Conservation (phyloP, 2,797 vertebrate species). For the Artibeus jamaicensis region DNA sequence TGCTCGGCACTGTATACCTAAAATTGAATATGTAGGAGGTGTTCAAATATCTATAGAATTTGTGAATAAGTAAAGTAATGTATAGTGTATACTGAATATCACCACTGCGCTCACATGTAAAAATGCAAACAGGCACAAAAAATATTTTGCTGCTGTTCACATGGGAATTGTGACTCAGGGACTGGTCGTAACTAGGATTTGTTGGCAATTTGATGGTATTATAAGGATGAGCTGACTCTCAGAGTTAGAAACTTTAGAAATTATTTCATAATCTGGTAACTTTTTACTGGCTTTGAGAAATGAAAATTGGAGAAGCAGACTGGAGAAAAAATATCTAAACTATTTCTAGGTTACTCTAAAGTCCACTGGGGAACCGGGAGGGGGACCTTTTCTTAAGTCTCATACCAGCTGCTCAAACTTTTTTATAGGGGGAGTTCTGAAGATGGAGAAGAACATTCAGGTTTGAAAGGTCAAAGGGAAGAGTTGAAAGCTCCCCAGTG, state of each 20-base stretch:
- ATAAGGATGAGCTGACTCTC: background rate
- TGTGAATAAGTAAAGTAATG: background rate
- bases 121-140: background rate
- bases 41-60: background rate
- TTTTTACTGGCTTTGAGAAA: background rate
- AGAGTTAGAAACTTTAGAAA: background rate
- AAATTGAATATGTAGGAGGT: background rate
- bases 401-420: background rate
- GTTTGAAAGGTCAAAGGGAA: too few species aligned
- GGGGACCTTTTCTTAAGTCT: background rate
- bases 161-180: background rate
- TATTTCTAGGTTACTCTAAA: background rate
- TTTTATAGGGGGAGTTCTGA: rapidly evolving
- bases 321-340: background rate
- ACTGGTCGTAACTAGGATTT: background rate
- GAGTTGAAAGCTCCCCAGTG: background rate
- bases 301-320: background rate
- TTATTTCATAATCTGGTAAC: background rate
- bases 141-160: background rate
- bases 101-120: rapidly evolving
- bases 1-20: background rate
- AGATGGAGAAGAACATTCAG: background rate
- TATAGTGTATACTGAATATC: background rate
- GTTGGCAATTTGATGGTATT: background rate
- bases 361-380: background rate